A percentile compares a stretch with the other conserved stretches of the same genome.
Conservation (phyloP, 2,888 invertebrate genomes). For the Mythimna vitellina region DNA sequence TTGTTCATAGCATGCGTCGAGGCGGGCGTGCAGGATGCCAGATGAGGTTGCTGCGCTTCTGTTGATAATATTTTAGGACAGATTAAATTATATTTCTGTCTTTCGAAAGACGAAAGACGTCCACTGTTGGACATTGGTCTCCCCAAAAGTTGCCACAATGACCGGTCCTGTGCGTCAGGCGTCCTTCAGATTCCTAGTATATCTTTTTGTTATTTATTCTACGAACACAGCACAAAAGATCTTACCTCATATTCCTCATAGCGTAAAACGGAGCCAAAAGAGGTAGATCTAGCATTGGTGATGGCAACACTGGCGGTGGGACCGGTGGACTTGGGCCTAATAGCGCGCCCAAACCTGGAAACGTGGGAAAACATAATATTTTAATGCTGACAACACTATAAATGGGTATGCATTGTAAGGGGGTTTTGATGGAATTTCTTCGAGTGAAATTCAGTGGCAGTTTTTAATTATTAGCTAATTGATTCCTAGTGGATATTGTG, state of each 20-base stretch:
- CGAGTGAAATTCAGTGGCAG: too few relatives aligned
- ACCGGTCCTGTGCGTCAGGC: too few relatives aligned
- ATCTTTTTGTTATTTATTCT: neutral
- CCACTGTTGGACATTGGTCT: too few relatives aligned
- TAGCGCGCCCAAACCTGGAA: conserved; percentile 80
- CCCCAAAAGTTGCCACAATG: too few relatives aligned
- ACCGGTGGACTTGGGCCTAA: conserved; percentile 83
- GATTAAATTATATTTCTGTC: neutral
- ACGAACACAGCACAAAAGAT: neutral
- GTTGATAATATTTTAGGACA: conserved; percentile 63
- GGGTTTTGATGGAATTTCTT: too few relatives aligned
- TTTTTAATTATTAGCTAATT: too few relatives aligned
- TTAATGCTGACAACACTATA: conserved; percentile 3
- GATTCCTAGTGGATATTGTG: too few relatives aligned
- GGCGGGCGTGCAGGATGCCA: conserved; percentile 92
- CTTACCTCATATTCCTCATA: conserved; percentile 86
- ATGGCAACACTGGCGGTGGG: conserved; percentile 83
- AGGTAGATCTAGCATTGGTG: conserved; percentile 85
- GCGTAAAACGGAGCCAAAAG: conserved; percentile 84
- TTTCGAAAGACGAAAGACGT: neutral
- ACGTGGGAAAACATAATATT: neutral
- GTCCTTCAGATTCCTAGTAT: too few relatives aligned
- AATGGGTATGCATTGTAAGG: neutral
- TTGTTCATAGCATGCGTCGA: conserved; percentile 95
- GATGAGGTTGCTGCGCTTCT: conserved; percentile 88